Conservation (phyloP, 2,113 vertebrate species). For the Dasyurus viverrinus region DNA sequence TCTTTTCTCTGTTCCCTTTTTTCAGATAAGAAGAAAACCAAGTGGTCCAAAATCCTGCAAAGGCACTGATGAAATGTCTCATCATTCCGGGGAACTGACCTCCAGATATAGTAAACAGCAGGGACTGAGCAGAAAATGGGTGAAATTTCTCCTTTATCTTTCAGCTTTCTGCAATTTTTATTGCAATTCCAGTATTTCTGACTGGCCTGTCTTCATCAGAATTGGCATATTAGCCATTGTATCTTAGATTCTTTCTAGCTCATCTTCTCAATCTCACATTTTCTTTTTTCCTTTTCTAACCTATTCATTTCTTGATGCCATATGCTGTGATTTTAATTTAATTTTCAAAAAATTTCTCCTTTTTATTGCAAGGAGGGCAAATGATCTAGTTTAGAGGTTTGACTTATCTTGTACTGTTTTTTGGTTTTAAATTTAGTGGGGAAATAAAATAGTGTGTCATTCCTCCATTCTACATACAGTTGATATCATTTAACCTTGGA, state of each 20-base stretch:
- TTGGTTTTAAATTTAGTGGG: constrained; percentile 68
- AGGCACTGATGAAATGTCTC: neutral
- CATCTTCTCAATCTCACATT: neutral
- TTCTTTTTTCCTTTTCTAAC: neutral
- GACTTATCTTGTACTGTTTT: neutral
- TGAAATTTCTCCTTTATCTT: neutral
- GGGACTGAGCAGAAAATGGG: neutral
- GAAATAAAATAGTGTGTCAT: constrained; percentile 63
- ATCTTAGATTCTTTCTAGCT: neutral
- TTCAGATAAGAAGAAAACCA: neutral
- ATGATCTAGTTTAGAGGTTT: constrained; percentile 65
- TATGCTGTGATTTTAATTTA: constrained; percentile 56
- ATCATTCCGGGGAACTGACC: neutral
- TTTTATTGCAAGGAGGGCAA: constrained; percentile 61
- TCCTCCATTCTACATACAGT: constrained; percentile 74
- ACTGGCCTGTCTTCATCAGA: neutral
- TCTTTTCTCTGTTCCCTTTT: neutral
- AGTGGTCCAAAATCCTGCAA: neutral
- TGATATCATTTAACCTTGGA: constrained; percentile 67
- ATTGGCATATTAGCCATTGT: neutral
- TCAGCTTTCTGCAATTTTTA: neutral
- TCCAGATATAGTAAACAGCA: neutral
- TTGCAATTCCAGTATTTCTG: neutral
- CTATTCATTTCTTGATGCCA: constrained; percentile 39
- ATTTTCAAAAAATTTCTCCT: constrained; percentile 54